A percentile compares a stretch with the other conserved stretches of the same genome.
Evolutionary conservation across 1,140 invertebrate species (phyloP).

Genomic region (Caenorhabditis brenneri): DNA sequence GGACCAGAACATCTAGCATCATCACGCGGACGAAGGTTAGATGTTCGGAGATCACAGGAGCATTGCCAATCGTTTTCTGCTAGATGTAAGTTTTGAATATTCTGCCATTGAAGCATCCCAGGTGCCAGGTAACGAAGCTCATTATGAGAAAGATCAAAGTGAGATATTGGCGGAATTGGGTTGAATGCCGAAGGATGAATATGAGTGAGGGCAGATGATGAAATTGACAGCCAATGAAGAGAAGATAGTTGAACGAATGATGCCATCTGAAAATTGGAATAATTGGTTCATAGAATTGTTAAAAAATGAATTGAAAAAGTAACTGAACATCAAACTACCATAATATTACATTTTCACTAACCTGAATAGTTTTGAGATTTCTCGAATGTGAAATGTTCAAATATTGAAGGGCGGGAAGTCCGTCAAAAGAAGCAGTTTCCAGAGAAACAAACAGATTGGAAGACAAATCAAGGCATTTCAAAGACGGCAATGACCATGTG

Average conservation of each 20-base stretch:
- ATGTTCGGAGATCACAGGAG: neutral
- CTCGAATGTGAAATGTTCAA: conserved; percentile 42
- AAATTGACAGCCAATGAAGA: conserved; percentile 41
- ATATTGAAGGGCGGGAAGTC: conserved; percentile 38
- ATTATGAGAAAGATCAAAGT: conserved; percentile 43
- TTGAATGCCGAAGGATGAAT: conserved; percentile 42
- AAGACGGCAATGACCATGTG: conserved; percentile 37
- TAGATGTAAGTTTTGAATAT: neutral
- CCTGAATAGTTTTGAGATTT: conserved; percentile 45
- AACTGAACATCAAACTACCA: no score
- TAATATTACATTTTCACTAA: no score
- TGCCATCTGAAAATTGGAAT: conserved; percentile 42
- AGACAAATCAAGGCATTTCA: conserved; percentile 24
- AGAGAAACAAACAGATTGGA: conserved; percentile 41
- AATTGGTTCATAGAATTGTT: no score
- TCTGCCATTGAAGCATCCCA: conserved; percentile 32
- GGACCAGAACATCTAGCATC: neutral
- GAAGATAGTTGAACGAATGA: conserved; percentile 46
- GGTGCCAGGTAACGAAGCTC: conserved; percentile 20
- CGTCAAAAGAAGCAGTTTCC: conserved; percentile 50
- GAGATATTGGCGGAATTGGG: conserved; percentile 14
- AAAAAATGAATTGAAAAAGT: neutral
- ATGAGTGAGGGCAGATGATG: conserved; percentile 29
- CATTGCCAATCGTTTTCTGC: conserved; percentile 7
- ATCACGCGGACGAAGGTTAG: neutral